phyloP scores from a whole-genome alignment of 2,797 vertebrate species.

The Synaphobranchus kaupii region DNA sequence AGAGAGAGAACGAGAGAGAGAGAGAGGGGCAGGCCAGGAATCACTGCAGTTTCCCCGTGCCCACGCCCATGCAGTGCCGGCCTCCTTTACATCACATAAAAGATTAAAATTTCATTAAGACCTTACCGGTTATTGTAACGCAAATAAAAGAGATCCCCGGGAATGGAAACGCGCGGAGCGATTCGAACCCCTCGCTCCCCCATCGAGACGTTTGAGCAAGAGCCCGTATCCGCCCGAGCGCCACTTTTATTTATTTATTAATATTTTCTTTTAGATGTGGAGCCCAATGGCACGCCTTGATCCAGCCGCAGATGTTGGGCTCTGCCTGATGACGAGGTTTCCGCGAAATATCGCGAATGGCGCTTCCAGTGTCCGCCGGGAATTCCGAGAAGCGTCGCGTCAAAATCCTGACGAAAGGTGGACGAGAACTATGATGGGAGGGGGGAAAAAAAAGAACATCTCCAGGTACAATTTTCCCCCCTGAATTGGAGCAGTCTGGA shows the following conservation, averaged over 20 bases:
- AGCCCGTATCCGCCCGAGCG: not conserved
- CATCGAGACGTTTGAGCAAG: not conserved
- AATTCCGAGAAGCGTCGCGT: too few relatives aligned
- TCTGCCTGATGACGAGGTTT: not conserved
- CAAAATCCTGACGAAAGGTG: not conserved
- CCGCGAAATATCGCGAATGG: not conserved
- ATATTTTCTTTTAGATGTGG: not conserved
- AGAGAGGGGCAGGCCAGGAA: not conserved
- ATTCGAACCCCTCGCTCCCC: not conserved
- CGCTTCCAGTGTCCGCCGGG: not conserved
- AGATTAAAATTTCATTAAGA: slow-evolving; percentile 6
- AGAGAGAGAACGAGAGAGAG: not conserved
- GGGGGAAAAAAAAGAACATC: not conserved
- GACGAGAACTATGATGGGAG: not conserved
- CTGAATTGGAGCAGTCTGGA: not conserved
- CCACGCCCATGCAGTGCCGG: not conserved
- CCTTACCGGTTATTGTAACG: not conserved
- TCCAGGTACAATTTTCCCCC: not conserved
- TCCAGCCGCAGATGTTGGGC: not conserved
- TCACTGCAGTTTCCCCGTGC: not conserved
- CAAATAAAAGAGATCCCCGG: not conserved
- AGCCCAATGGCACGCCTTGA: not conserved
- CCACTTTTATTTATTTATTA: not conserved
- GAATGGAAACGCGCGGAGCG: not conserved
- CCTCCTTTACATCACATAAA: not conserved